These are phyloP conservation scores for Lasioglossum albipes DNA, from an alignment of 1,140 invertebrate species.

Conservation along the genomic window DNA sequence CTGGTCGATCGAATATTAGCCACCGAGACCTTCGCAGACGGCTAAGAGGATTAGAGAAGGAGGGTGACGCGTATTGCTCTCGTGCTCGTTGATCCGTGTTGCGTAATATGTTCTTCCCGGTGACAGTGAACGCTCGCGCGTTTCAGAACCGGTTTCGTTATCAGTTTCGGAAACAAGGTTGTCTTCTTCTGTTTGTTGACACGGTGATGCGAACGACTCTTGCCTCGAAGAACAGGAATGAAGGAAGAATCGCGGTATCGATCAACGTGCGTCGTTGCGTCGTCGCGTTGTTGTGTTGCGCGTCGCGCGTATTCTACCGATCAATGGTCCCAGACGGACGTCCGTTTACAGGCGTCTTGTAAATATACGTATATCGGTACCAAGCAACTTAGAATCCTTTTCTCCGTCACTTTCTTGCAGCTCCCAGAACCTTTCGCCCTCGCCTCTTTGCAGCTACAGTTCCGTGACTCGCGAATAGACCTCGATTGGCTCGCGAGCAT, in stretches of 20 bases:
- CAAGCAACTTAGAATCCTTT: slow-evolving; percentile 22
- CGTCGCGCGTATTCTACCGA: neutral
- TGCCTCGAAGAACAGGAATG: no score
- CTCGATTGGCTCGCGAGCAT: no score
- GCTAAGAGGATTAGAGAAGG: neutral
- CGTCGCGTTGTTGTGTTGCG: no score
- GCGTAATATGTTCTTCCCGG: neutral
- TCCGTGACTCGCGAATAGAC: no score
- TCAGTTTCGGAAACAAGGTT: no score
- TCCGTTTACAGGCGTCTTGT: slow-evolving; percentile 48
- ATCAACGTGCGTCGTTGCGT: no score
- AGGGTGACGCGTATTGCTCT: neutral
- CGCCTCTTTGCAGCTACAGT: no score
- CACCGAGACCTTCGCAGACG: neutral
- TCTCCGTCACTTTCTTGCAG: slow-evolving; percentile 9
- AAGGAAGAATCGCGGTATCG: no score
- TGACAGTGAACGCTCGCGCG: neutral
- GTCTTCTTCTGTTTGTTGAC: no score
- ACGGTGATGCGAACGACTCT: no score
- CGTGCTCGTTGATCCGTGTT: neutral
- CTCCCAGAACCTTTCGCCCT: neutral
- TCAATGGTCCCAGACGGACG: slow-evolving; percentile 22
- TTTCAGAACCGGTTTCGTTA: neutral
- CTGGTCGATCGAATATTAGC: neutral
- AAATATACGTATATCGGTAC: slow-evolving; percentile 48